Percentiles rank a stretch among this genome's conserved stretches.
Conservation (phyloP, 2,113 vertebrate genomes). For the Semicossyphus pulcher region DNA sequence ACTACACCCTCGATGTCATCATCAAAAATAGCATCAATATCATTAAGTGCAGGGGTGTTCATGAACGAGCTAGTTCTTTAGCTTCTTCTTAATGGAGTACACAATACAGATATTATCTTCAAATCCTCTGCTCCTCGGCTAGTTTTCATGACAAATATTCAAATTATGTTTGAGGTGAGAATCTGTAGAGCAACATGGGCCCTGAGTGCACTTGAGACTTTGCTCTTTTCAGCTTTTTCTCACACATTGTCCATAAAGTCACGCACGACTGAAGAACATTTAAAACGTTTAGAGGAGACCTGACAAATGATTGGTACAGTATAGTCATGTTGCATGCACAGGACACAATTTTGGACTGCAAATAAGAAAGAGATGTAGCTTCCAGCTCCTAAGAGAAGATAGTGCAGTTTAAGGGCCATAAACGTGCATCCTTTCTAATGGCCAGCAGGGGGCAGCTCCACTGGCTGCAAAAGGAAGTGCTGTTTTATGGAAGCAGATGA, state of each 20-base stretch:
- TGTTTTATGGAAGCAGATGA: too few species aligned
- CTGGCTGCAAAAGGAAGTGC: too few species aligned
- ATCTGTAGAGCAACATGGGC: not conserved
- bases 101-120: slow-evolving; percentile 1
- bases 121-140: not conserved
- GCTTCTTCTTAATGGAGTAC: not conserved
- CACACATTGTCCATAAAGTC: not conserved
- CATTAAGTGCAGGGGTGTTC: too few species aligned
- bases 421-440: too few species aligned
- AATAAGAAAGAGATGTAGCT: not conserved
- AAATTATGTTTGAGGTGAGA: slow-evolving; percentile 9
- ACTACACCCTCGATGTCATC: too few species aligned
- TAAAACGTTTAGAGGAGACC: not conserved
- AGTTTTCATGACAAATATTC: slow-evolving; percentile 23
- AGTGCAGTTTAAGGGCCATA: not conserved
- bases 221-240: not conserved
- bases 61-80: too few species aligned
- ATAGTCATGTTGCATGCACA: not conserved
- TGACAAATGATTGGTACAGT: not conserved
- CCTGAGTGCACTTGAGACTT: not conserved
- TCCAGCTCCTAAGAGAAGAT: not conserved
- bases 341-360: not conserved
- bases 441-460: too few species aligned
- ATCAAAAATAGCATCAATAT: too few species aligned
- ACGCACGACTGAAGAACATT: not conserved